phyloP scores from a whole-genome alignment of 1,140 invertebrate species.

The Lasioglossum albipes region DNA sequence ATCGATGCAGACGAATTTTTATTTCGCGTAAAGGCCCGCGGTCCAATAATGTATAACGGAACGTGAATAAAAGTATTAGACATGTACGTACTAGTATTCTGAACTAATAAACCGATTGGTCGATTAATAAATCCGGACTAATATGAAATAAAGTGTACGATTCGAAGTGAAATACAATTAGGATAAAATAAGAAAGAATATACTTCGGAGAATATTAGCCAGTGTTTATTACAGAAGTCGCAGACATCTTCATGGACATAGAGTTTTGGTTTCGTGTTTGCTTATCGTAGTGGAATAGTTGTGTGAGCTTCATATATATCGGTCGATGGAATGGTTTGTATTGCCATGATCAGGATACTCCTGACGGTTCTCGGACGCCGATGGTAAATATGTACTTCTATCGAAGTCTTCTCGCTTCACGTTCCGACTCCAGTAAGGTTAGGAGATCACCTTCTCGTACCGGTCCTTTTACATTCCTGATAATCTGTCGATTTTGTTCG shows the following conservation, averaged over 20 bases:
- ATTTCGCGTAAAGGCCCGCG: no score
- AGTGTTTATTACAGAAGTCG: constrained; percentile 67
- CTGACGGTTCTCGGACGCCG: constrained; percentile 15
- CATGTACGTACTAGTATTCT: not conserved
- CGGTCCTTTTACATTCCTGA: constrained; percentile 99
- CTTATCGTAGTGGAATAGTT: constrained; percentile 6
- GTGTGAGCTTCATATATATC: constrained; percentile 4
- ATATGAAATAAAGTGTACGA: not conserved
- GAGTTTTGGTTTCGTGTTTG: not conserved
- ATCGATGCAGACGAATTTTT: no score
- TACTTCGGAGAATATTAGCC: constrained; percentile 57
- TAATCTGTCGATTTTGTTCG: constrained; percentile 98
- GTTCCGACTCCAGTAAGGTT: constrained; percentile 97
- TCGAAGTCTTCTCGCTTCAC: constrained; percentile 98
- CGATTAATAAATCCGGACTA: not conserved
- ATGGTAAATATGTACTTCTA: constrained; percentile 77
- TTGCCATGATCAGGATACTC: constrained; percentile 13
- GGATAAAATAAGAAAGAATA: constrained; percentile 19
- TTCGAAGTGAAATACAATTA: not conserved
- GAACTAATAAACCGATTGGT: not conserved
- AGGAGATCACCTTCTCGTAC: constrained; percentile 99
- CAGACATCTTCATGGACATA: constrained; percentile 42
- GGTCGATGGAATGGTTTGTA: constrained; percentile 17
- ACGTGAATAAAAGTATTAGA: not conserved
- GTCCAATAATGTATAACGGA: not conserved